These are phyloP conservation scores for Idaea biselata DNA, from an alignment of 2,888 invertebrate species.

Conservation along the genomic window DNA sequence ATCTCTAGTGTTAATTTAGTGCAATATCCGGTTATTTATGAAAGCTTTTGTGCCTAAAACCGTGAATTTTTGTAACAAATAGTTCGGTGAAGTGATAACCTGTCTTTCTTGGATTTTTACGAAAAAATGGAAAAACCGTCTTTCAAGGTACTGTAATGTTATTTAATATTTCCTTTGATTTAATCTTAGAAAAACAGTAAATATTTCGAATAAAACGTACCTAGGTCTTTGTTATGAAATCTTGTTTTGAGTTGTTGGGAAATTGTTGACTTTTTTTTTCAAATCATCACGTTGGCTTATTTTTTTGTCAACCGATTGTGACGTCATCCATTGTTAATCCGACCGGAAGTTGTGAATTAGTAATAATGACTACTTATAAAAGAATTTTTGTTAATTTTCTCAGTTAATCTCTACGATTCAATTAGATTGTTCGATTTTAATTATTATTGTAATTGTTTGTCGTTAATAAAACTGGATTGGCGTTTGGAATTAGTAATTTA, in stretches of 20 bases:
- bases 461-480: not conserved
- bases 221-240: slow-evolving; percentile 12
- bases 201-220: slow-evolving; percentile 10
- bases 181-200: not conserved
- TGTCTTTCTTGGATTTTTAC: slow-evolving; percentile 50
- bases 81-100: slow-evolving; percentile 42
- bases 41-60: slow-evolving; percentile 54
- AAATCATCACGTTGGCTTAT: slow-evolving; percentile 8
- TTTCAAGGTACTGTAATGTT: slow-evolving; percentile 55
- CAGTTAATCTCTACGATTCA: slow-evolving; percentile 4
- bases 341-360: not conserved
- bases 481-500: slow-evolving; percentile 24
- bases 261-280: not conserved
- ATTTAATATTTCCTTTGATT: not conserved
- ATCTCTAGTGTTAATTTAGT: slow-evolving; percentile 51
- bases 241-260: not conserved
- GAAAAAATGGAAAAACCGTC: slow-evolving; percentile 72
- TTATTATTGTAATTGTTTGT: not conserved
- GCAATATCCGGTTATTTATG: slow-evolving; percentile 57
- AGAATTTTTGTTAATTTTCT: not conserved
- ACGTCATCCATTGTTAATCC: slow-evolving; percentile 59
- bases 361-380: not conserved
- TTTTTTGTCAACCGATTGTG: slow-evolving; percentile 35
- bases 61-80: slow-evolving; percentile 34
- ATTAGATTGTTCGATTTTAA: slow-evolving; percentile 8